These are phyloP conservation scores for Triops longicaudatus DNA, from an alignment of 1,140 invertebrate genomes.

Conservation along the genomic window DNA sequence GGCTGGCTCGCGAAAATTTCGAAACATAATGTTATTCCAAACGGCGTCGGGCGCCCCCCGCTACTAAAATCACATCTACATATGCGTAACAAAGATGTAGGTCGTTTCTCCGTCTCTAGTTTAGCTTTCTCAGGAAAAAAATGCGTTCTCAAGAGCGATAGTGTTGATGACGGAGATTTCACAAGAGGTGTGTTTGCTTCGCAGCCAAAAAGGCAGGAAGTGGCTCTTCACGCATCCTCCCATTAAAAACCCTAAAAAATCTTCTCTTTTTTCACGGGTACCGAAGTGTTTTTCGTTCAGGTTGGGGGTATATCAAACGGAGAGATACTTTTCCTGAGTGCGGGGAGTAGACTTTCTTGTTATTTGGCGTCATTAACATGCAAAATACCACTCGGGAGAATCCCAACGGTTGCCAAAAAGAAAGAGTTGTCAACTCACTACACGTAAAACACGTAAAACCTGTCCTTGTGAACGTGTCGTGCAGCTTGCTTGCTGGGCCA, in stretches of 20 bases:
- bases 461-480: neutral
- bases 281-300: neutral
- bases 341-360: neutral
- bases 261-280: neutral
- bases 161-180: neutral
- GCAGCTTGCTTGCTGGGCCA: too few species aligned
- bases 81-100: neutral
- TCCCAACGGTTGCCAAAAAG: neutral
- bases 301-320: too few species aligned
- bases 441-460: neutral
- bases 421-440: neutral
- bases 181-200: neutral
- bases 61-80: neutral
- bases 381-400: neutral
- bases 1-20: neutral
- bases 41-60: neutral
- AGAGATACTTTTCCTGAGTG: too few species aligned
- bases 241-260: too few species aligned
- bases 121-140: neutral
- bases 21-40: neutral
- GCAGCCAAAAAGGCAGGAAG: neutral
- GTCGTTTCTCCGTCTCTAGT: neutral
- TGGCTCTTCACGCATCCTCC: neutral
- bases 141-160: neutral
- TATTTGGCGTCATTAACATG: neutral